phyloP scores from a whole-genome alignment of 2,113 vertebrate species.

The Rhea americana region DNA sequence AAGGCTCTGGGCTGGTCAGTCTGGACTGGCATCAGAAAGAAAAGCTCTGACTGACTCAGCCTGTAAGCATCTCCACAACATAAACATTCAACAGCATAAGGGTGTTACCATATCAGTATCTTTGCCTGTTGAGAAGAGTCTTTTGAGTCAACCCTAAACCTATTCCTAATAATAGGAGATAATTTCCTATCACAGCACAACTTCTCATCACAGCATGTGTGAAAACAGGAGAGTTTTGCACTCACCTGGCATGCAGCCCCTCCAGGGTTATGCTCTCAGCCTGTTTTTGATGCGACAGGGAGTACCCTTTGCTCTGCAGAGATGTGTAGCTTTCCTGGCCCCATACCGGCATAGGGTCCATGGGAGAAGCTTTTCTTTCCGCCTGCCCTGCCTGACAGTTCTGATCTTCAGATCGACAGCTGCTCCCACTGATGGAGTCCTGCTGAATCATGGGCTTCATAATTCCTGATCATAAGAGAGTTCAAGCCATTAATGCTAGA shows the following conservation, averaged over 20 bases:
- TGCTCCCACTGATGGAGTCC: conserved; percentile 83
- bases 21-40: neutral
- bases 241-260: conserved; percentile 83
- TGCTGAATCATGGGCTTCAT: conserved; percentile 91
- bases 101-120: neutral
- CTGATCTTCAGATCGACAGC: conserved; percentile 87
- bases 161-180: neutral
- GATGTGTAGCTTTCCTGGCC: conserved; percentile 88
- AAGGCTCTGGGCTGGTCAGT: neutral
- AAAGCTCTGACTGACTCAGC: neutral
- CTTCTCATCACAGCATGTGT: neutral
- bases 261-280: conserved; percentile 77
- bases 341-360: conserved; percentile 88
- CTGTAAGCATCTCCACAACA: neutral
- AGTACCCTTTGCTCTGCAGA: conserved; percentile 85
- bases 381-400: conserved; percentile 83
- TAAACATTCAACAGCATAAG: neutral
- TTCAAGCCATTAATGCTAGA: conserved; percentile 4
- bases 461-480: conserved; percentile 77
- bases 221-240: neutral
- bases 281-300: conserved; percentile 87
- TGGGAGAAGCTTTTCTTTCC: conserved; percentile 83
- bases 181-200: neutral
- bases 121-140: neutral
- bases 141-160: neutral